phyloP scores from a whole-genome alignment of 2,888 invertebrate species.

The Drosophila emarginata region DNA sequence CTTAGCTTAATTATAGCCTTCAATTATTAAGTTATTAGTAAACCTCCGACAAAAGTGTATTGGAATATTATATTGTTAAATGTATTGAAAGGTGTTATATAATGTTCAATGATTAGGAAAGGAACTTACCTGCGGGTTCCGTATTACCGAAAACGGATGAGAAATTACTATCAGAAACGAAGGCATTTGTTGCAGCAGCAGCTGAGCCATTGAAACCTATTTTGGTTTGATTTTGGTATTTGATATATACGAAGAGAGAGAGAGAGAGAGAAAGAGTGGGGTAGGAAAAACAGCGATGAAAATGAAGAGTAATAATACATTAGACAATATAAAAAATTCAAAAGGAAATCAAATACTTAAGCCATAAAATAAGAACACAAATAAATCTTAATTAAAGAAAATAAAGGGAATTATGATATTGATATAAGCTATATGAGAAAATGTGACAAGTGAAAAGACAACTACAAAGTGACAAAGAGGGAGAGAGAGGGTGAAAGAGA shows the following conservation, averaged over 20 bases:
- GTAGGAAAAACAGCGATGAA: conserved; percentile 72
- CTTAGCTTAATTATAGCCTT: background rate
- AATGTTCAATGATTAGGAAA: conserved; percentile 21
- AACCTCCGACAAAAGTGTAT: conserved; percentile 3
- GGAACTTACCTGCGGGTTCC: conserved; percentile 86
- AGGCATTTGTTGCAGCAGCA: conserved; percentile 84
- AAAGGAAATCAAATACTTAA: conserved; percentile 39
- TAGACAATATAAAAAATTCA: conserved; percentile 68
- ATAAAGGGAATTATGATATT: background rate
- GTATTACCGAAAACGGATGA: conserved; percentile 92
- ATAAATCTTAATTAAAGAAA: conserved; percentile 17
- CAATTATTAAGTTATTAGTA: background rate
- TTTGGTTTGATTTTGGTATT: conserved; percentile 32
- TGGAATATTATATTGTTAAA: conserved; percentile 3
- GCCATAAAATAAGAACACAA: conserved; percentile 37
- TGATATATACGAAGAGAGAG: conserved; percentile 34
- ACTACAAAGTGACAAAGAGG: background rate
- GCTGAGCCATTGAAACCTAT: conserved; percentile 83
- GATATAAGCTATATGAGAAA: conserved; percentile 13
- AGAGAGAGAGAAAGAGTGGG: conserved; percentile 33
- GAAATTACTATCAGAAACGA: conserved; percentile 94
- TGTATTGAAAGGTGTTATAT: conserved; percentile 18
- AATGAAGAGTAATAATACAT: conserved; percentile 75
- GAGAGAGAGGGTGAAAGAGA: conserved; percentile 2
- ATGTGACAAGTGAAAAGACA: background rate